phyloP scores from a whole-genome alignment of 2,888 invertebrate genomes.

The Steinernema carpocapsae region DNA sequence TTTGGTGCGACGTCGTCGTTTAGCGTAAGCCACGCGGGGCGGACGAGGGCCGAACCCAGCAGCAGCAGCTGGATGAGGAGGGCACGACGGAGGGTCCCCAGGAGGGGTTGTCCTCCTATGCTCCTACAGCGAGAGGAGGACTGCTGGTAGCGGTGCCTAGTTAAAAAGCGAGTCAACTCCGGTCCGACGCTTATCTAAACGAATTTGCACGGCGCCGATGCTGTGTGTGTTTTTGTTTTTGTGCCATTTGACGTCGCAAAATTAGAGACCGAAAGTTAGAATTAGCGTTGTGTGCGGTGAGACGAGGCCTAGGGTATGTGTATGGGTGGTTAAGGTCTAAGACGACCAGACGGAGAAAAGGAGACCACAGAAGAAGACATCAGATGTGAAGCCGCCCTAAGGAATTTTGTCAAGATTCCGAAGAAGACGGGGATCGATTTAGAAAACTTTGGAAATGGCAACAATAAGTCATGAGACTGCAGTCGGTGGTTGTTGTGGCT shows the following conservation, averaged over 20 bases:
- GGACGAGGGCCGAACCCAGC: no score
- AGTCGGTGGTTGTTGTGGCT: no score
- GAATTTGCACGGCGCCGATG: slow-evolving; percentile 12
- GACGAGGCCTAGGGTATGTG: no score
- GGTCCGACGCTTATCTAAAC: slow-evolving; percentile 1
- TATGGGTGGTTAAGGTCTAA: no score
- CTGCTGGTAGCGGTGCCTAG: no score
- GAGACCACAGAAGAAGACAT: neutral
- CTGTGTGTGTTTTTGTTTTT: slow-evolving; percentile 22
- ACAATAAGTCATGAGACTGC: neutral
- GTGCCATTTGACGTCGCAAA: neutral
- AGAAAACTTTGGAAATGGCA: neutral
- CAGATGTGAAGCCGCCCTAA: neutral
- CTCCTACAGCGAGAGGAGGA: no score
- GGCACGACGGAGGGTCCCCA: no score
- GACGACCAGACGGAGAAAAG: neutral
- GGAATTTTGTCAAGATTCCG: neutral
- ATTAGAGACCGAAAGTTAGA: slow-evolving; percentile 22
- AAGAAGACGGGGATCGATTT: neutral
- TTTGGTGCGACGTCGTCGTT: neutral
- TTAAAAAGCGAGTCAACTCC: neutral
- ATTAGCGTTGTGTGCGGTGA: neutral
- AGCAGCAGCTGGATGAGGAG: no score
- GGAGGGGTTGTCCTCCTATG: no score
- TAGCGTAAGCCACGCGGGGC: neutral